Conservation (phyloP, 2,797 vertebrate species). For the Coranthus polyacanthus region DNA sequence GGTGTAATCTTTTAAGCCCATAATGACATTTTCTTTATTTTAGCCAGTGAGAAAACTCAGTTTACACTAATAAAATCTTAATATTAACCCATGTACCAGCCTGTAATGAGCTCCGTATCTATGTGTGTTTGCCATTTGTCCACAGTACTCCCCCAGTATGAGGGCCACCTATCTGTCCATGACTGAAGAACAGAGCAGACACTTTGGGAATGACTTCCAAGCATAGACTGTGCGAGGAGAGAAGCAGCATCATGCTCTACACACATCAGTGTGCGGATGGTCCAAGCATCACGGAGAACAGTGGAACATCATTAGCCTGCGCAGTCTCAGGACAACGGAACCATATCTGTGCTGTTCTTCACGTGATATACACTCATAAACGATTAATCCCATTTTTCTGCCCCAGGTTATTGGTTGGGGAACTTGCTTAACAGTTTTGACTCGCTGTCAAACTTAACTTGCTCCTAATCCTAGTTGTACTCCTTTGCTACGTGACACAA, state of each 20-base stretch:
- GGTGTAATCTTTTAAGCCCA: slow-evolving; percentile 33
- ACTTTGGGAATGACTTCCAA: slow-evolving; percentile 88
- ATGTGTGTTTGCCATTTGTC: slow-evolving; percentile 49
- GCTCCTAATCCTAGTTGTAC: slow-evolving; percentile 22
- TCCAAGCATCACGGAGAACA: slow-evolving; percentile 25
- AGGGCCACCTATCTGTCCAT: slow-evolving; percentile 95
- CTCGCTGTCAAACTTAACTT: slow-evolving; percentile 20
- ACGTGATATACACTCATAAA: slow-evolving; percentile 24
- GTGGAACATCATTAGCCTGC: slow-evolving; percentile 12
- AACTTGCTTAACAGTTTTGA: slow-evolving; percentile 17
- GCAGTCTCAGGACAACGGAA: slow-evolving; percentile 28
- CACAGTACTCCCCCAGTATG: slow-evolving; percentile 97
- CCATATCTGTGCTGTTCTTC: slow-evolving; percentile 27
- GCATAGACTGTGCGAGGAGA: slow-evolving; percentile 77
- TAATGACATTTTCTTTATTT: slow-evolving; percentile 1
- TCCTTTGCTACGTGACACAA: slow-evolving; percentile 9
- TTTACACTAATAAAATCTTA: slow-evolving; percentile 2
- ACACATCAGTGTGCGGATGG: slow-evolving; percentile 12
- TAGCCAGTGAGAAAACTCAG: slow-evolving; percentile 7
- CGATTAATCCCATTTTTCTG: slow-evolving; percentile 18
- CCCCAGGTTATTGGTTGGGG: not conserved
- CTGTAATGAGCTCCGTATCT: slow-evolving; percentile 16
- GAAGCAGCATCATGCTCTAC: slow-evolving; percentile 10
- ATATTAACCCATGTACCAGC: not conserved
- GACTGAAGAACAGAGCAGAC: slow-evolving; percentile 90